These are phyloP conservation scores for Sarcophilus harrisii DNA, from an alignment of 2,797 vertebrate species.

Conservation along the genomic window DNA sequence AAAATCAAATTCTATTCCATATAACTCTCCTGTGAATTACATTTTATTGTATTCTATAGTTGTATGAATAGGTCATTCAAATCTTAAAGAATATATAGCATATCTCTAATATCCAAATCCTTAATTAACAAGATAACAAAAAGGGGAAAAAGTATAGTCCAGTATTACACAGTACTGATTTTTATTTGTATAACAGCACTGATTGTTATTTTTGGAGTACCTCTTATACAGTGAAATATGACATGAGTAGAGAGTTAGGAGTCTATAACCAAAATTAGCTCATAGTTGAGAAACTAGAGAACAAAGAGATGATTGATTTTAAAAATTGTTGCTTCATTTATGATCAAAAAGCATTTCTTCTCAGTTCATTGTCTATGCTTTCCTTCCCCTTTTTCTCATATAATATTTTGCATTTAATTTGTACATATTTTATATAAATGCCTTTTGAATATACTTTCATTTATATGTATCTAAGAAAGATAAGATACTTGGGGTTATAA, in stretches of 20 bases:
- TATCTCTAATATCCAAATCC: not conserved
- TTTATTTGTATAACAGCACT: not conserved
- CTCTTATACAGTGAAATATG: not conserved
- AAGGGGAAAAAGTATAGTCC: not conserved
- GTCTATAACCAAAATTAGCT: not conserved
- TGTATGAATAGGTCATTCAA: not conserved
- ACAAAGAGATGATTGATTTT: not conserved
- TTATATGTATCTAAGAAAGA: not conserved
- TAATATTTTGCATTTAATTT: not conserved
- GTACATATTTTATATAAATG: not conserved
- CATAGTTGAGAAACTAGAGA: not conserved
- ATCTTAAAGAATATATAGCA: not conserved
- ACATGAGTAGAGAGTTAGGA: not conserved
- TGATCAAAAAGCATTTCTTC: not conserved
- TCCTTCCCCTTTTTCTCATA: not conserved
- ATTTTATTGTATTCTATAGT: not conserved
- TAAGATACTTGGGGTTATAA: not conserved
- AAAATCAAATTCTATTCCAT: not conserved
- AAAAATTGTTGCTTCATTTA: not conserved
- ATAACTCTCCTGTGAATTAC: not conserved
- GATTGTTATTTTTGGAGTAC: not conserved
- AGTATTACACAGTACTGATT: not conserved
- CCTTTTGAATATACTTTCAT: not conserved
- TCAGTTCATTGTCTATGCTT: not conserved
- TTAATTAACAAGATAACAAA: not conserved